phyloP scores from a whole-genome alignment of 2,888 invertebrate species.

The Spilarctia lutea region DNA sequence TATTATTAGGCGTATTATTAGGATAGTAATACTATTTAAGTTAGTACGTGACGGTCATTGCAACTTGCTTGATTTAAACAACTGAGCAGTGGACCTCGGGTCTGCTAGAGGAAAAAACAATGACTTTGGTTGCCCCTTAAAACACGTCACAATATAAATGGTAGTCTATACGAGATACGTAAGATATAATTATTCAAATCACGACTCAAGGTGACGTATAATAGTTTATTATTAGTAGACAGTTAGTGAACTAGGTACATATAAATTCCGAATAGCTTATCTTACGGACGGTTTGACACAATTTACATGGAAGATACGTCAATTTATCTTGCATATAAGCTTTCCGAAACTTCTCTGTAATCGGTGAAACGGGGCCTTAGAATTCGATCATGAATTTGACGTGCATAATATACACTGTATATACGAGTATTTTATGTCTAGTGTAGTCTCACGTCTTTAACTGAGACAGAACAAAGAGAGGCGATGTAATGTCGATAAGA shows the following conservation, averaged over 20 bases:
- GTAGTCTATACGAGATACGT: background rate
- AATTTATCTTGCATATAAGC: too few species aligned
- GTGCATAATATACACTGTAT: too few species aligned
- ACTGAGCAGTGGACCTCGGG: background rate
- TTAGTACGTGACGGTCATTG: background rate
- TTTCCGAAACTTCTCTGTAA: too few species aligned
- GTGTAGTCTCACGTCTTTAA: background rate
- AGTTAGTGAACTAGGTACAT: background rate
- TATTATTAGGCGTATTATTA: too few species aligned
- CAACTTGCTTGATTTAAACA: background rate
- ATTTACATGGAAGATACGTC: too few species aligned
- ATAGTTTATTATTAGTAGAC: background rate
- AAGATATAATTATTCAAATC: constrained; percentile 4
- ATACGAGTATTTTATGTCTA: background rate
- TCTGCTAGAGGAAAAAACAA: background rate
- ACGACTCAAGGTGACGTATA: background rate
- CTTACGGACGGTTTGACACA: too few species aligned
- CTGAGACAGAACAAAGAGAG: too few species aligned
- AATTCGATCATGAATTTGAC: too few species aligned
- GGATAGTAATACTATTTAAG: too few species aligned
- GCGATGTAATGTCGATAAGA: too few species aligned
- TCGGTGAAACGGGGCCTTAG: too few species aligned
- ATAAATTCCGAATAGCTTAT: too few species aligned
- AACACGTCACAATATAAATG: background rate
- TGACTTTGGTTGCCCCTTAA: background rate